Evolutionary conservation across 2,888 invertebrate species (phyloP).

Genomic region (Dione juno): DNA sequence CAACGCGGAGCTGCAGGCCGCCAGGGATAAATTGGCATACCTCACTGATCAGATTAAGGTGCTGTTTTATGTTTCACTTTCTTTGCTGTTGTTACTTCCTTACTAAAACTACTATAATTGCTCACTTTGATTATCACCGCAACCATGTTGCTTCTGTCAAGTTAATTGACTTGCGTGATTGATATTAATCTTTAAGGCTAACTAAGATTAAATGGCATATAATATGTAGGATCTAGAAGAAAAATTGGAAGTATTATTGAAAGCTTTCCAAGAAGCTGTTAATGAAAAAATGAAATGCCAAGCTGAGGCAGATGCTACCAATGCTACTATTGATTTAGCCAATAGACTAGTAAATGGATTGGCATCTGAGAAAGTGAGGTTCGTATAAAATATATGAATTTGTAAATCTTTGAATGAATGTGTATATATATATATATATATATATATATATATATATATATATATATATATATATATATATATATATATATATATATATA

Average conservation of each 20-base stretch:
- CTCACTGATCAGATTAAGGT: constrained; percentile 88
- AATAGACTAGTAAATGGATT: constrained; percentile 96
- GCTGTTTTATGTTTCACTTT: background rate
- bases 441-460: too few relatives aligned
- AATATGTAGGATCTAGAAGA: constrained; percentile 87
- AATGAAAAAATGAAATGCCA: constrained; percentile 95
- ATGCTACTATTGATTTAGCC: constrained; percentile 94
- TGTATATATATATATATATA: too few relatives aligned
- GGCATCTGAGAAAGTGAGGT: constrained; percentile 92
- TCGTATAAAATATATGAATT: constrained; percentile 1
- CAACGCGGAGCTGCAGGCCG: constrained; percentile 91
- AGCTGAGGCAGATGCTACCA: constrained; percentile 95
- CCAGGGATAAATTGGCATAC: constrained; percentile 89
- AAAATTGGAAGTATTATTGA: constrained; percentile 88
- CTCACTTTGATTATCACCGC: too few relatives aligned
- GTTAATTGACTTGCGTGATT: too few relatives aligned
- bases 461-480: too few relatives aligned
- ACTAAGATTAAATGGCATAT: background rate
- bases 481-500: too few relatives aligned
- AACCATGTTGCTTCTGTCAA: too few relatives aligned
- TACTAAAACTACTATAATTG: too few relatives aligned
- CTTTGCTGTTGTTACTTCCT: background rate
- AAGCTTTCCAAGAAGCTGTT: constrained; percentile 93
- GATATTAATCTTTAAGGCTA: too few relatives aligned
- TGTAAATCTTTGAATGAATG: too few relatives aligned